These are phyloP conservation scores for Psilopogon haemacephalus DNA, from an alignment of 2,113 vertebrate genomes.

Conservation along the genomic window DNA sequence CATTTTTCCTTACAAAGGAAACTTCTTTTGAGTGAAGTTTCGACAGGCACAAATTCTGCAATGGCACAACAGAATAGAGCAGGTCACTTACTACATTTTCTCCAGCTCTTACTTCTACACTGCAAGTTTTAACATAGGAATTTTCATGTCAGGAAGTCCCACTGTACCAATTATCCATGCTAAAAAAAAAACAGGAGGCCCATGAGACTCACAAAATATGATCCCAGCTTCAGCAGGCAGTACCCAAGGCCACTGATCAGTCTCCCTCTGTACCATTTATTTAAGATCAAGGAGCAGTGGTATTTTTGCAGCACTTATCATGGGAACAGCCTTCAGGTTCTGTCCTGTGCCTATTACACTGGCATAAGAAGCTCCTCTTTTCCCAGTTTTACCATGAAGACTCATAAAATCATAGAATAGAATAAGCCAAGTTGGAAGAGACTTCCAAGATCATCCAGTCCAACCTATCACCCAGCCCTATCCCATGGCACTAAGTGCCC, in stretches of 20 bases:
- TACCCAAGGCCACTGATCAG: background rate
- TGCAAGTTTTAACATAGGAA: background rate
- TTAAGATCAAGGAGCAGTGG: background rate
- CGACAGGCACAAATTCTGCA: background rate
- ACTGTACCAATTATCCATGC: background rate
- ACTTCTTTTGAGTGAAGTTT: background rate
- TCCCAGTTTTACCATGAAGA: background rate
- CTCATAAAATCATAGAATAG: too few species aligned
- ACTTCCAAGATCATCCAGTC: too few species aligned
- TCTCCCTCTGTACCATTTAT: background rate
- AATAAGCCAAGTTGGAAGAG: too few species aligned
- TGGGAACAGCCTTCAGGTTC: background rate
- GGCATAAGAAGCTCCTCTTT: background rate
- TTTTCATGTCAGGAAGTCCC: background rate
- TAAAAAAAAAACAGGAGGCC: background rate
- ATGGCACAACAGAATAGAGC: background rate
- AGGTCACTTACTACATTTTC: background rate
- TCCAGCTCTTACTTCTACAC: background rate
- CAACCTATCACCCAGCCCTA: too few species aligned
- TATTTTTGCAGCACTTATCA: background rate
- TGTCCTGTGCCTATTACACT: background rate
- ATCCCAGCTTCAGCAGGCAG: background rate
- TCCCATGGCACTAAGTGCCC: too few species aligned
- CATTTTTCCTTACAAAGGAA: background rate
- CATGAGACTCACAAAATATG: rapidly evolving